Percentiles rank a stretch among this genome's conserved stretches.
phyloP scores from a whole-genome alignment of 2,888 invertebrate species.

The Tortrix viridana region DNA sequence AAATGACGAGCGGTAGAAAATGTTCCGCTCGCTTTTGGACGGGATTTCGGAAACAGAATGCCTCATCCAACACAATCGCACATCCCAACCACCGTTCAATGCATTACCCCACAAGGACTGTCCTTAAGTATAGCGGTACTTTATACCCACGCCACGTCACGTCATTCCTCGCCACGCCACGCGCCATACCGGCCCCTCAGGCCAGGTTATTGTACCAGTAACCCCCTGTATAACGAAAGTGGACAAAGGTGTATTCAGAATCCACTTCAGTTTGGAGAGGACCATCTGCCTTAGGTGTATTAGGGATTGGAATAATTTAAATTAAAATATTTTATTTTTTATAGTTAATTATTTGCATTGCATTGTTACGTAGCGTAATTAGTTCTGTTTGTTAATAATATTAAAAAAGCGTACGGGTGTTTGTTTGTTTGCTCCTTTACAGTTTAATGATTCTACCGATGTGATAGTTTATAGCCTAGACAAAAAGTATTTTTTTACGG shows the following conservation, averaged over 20 bases:
- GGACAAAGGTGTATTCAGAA: conserved; percentile 13
- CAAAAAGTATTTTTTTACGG: too few species aligned
- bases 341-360: too few species aligned
- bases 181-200: conserved; percentile 4
- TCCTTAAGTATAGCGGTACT: conserved; percentile 13
- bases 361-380: too few species aligned
- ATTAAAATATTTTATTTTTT: too few species aligned
- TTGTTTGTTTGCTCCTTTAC: too few species aligned
- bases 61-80: neutral
- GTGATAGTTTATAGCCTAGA: too few species aligned
- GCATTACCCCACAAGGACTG: conserved; percentile 9
- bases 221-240: conserved; percentile 2
- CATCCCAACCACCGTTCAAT: conserved; percentile 4
- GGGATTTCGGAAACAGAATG: conserved; percentile 1
- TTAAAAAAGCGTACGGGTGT: too few species aligned
- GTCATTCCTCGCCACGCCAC: conserved; percentile 3
- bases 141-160: conserved; percentile 8
- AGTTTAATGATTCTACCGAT: too few species aligned
- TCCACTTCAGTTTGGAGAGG: conserved; percentile 1
- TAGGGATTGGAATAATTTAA: neutral
- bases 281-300: conserved; percentile 31
- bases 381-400: too few species aligned
- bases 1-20: too few species aligned
- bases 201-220: conserved; percentile 13
- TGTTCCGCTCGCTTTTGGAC: too few species aligned